Conservation (phyloP, 2,113 vertebrate species). For the Laterallus jamaicensis region DNA sequence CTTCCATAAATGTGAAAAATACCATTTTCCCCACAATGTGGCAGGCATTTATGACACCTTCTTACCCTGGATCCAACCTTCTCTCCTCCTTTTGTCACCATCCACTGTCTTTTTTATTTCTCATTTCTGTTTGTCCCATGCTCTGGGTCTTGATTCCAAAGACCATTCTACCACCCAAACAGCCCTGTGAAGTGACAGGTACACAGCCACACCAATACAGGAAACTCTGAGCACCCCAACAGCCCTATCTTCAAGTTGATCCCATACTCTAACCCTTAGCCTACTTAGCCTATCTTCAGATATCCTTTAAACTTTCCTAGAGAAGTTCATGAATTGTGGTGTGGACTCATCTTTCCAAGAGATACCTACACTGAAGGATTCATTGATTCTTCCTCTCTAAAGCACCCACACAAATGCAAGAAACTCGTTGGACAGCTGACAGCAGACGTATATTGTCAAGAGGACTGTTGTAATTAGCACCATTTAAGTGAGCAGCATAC, state of each 20-base stretch:
- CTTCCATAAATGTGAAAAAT: background rate
- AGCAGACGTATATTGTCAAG: background rate
- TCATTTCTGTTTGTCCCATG: background rate
- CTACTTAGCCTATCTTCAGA: background rate
- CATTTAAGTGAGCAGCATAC: constrained; percentile 53
- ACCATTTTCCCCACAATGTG: background rate
- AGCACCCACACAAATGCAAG: background rate
- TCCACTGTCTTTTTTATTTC: background rate
- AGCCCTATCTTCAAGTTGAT: background rate
- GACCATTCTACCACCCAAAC: background rate
- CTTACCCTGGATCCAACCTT: background rate
- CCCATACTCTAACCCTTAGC: background rate
- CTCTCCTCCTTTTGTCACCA: background rate
- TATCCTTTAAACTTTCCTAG: background rate
- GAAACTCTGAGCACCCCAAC: background rate
- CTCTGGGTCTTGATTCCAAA: background rate
- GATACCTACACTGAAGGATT: background rate
- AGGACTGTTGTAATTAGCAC: constrained; percentile 47
- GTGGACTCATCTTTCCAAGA: background rate
- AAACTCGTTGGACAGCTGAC: background rate
- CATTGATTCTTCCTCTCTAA: background rate
- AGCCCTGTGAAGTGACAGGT: background rate
- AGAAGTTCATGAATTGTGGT: background rate
- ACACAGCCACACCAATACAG: background rate
- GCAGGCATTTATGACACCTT: background rate